These are phyloP conservation scores for Drosophila mimetica DNA, from an alignment of 2,888 invertebrate species.

Conservation along the genomic window DNA sequence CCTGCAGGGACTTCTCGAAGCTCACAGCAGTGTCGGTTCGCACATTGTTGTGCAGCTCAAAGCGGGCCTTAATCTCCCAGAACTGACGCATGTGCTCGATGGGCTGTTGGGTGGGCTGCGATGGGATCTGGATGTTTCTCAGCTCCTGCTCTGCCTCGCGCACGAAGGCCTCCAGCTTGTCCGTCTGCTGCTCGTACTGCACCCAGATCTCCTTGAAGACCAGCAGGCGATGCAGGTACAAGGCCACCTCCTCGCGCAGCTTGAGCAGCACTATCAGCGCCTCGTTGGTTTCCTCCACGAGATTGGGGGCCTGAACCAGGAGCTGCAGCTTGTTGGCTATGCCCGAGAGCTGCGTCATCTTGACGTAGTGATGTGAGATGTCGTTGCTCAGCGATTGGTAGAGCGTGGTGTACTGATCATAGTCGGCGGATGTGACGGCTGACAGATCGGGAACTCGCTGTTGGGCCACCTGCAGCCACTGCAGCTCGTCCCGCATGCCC, in stretches of 20 bases:
- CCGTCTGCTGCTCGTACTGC: conserved; percentile 89
- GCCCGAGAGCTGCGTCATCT: conserved; percentile 89
- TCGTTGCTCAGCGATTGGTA: conserved; percentile 92
- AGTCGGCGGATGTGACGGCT: conserved; percentile 92
- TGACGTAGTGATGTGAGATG: conserved; percentile 91
- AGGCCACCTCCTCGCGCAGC: conserved; percentile 91
- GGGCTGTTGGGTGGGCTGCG: conserved; percentile 86
- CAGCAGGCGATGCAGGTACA: conserved; percentile 88
- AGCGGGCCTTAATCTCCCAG: conserved; percentile 95
- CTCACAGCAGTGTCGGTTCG: conserved; percentile 89
- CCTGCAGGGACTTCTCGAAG: conserved; percentile 91
- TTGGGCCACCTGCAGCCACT: conserved; percentile 93
- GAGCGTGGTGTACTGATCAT: conserved; percentile 92
- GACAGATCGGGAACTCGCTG: conserved; percentile 93
- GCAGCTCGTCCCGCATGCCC: conserved; percentile 92
- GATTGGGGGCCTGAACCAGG: conserved; percentile 89
- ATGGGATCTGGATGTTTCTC: conserved; percentile 87
- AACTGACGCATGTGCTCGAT: conserved; percentile 91
- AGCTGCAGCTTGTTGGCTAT: conserved; percentile 90
- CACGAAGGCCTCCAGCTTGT: conserved; percentile 91
- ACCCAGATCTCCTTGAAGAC: conserved; percentile 92
- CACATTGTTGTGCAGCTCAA: conserved; percentile 92
- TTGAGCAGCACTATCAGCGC: conserved; percentile 89
- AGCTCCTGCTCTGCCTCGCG: conserved; percentile 90
- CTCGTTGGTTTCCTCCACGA: conserved; percentile 90